Evolutionary conservation across 1,140 invertebrate genomes (phyloP).

Genomic region (Lutraria rhynchaena): DNA sequence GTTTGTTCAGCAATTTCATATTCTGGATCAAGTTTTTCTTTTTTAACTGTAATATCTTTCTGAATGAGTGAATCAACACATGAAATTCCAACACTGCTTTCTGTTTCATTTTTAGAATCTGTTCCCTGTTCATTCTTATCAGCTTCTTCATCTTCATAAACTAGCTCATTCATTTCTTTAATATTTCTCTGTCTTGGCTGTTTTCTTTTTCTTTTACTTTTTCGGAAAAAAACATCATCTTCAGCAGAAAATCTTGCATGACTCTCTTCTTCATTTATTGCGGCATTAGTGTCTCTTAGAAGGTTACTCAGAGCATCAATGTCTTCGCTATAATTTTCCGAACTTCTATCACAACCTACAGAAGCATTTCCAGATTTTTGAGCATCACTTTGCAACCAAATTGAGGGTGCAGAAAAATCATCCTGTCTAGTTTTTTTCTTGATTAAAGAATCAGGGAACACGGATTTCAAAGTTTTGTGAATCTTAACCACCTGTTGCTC

Average conservation of each 20-base stretch:
- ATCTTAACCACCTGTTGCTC: slow-evolving; percentile 61
- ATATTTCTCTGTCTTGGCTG: slow-evolving; percentile 1
- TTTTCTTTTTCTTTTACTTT: slow-evolving; percentile 2
- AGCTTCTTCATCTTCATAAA: no score
- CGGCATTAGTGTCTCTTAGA: slow-evolving; percentile 34
- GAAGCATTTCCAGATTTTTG: neutral
- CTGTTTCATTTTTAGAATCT: no score
- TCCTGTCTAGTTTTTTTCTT: slow-evolving; percentile 12
- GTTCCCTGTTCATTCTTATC: no score
- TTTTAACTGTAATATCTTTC: slow-evolving; percentile 36
- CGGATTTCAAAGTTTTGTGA: slow-evolving; percentile 54
- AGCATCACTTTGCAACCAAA: slow-evolving; percentile 4
- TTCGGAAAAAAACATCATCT: neutral
- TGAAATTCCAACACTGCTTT: neutral
- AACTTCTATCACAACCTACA: neutral
- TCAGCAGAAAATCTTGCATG: neutral
- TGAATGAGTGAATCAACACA: slow-evolving; percentile 42
- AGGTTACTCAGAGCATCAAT: slow-evolving; percentile 25
- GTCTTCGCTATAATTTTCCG: slow-evolving; percentile 35
- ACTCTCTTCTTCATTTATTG: slow-evolving; percentile 9
- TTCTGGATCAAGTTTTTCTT: slow-evolving; percentile 41
- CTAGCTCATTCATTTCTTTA: neutral
- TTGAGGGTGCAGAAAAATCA: neutral
- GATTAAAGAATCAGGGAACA: slow-evolving; percentile 7
- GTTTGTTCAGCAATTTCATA: slow-evolving; percentile 27